These are phyloP conservation scores for Eupithecia inturbata DNA, from an alignment of 2,888 invertebrate genomes.

Conservation along the genomic window DNA sequence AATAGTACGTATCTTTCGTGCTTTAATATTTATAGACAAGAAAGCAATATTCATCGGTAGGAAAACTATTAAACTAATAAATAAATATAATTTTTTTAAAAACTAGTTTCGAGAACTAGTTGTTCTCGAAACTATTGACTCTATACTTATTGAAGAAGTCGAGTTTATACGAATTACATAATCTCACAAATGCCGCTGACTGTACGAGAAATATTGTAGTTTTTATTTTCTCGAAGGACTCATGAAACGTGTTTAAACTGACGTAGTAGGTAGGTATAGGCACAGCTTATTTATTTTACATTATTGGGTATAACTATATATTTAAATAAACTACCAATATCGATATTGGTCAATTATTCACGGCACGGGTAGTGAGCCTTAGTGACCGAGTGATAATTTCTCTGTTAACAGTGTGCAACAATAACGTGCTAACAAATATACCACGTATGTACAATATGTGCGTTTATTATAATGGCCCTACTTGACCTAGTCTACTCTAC, in stretches of 20 bases:
- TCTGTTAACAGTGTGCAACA: slow-evolving; percentile 43
- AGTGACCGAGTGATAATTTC: slow-evolving; percentile 48
- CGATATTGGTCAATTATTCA: not conserved
- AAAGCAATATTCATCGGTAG: no score
- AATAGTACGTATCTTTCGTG: no score
- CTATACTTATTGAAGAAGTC: not conserved
- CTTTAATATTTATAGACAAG: no score
- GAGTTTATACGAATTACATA: not conserved
- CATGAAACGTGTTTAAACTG: not conserved
- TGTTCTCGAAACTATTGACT: not conserved
- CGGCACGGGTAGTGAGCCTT: not conserved
- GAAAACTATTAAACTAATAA: no score
- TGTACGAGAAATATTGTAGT: slow-evolving; percentile 12
- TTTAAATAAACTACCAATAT: not conserved
- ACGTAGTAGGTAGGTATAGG: not conserved
- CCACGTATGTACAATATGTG: not conserved
- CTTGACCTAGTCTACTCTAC: not conserved
- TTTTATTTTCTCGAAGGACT: slow-evolving; percentile 21
- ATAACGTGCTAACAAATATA: slow-evolving; percentile 47
- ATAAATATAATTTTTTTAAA: no score
- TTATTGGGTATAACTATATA: not conserved
- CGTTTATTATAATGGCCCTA: slow-evolving; percentile 5
- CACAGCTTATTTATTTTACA: not conserved
- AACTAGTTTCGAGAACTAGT: no score
- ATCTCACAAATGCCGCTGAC: not conserved